A percentile compares a stretch with the other conserved stretches of the same genome.
Conservation (phyloP, 2,113 vertebrate species). For the Azemiops feae region DNA sequence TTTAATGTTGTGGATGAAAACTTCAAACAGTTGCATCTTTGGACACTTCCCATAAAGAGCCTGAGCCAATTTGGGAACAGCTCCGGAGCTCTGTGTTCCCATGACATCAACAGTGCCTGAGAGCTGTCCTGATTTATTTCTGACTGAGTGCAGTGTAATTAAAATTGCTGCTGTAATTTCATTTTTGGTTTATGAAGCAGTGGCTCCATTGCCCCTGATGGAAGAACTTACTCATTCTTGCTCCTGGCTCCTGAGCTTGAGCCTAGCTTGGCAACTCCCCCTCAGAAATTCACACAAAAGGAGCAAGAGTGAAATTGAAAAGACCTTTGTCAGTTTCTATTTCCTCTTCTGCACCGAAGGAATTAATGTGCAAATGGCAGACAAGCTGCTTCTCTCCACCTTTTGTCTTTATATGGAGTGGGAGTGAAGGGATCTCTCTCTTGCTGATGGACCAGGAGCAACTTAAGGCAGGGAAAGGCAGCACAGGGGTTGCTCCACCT, state of each 20-base stretch:
- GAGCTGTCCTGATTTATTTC: neutral
- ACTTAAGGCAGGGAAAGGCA: neutral
- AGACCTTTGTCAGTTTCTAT: neutral
- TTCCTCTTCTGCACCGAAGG: neutral
- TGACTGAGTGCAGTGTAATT: neutral
- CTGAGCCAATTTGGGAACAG: neutral
- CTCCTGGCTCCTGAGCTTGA: neutral
- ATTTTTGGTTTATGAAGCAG: neutral
- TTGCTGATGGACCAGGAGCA: neutral
- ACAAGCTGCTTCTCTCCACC: neutral
- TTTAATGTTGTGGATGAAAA: neutral
- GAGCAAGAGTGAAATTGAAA: neutral
- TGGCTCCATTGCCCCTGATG: neutral
- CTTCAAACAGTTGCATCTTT: neutral
- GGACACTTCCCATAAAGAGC: neutral
- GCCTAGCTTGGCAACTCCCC: neutral
- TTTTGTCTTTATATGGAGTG: neutral
- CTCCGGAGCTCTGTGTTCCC: neutral
- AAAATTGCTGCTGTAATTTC: neutral
- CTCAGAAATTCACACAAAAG: neutral
- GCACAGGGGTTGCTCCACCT: neutral
- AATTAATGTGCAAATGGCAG: neutral
- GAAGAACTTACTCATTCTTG: neutral
- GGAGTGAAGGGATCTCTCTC: neutral
- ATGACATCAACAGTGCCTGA: neutral